Percentiles rank a stretch among this genome's conserved stretches.
Evolutionary conservation across 1,140 invertebrate genomes (phyloP).

Genomic region (Battus philenor): DNA sequence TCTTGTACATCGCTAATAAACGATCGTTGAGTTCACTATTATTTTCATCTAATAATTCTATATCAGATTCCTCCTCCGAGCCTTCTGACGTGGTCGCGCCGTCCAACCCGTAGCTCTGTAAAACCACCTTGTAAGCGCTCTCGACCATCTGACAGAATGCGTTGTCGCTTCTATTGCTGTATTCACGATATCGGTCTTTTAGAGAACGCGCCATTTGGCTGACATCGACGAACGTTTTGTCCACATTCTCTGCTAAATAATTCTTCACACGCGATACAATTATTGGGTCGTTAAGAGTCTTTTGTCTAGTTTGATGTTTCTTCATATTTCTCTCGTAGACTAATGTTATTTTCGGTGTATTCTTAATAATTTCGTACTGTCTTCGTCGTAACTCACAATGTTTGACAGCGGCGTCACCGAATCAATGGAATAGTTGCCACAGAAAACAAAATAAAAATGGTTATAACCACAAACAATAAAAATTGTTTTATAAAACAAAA

Average conservation of each 20-base stretch:
- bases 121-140: constrained; percentile 75
- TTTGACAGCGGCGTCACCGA: constrained; percentile 64
- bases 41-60: constrained; percentile 74
- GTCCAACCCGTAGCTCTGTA: constrained; percentile 77
- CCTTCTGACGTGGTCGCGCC: constrained; percentile 75
- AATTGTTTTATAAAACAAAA: neutral
- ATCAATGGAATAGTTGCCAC: constrained; percentile 46
- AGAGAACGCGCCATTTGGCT: constrained; percentile 84
- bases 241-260: constrained; percentile 83
- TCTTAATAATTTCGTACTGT: constrained; percentile 15
- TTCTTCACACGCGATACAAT: constrained; percentile 75
- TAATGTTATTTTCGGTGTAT: constrained; percentile 13
- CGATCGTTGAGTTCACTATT: constrained; percentile 68
- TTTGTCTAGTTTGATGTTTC: constrained; percentile 64
- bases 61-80: constrained; percentile 77
- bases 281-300: constrained; percentile 61
- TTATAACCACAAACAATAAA: neutral
- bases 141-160: constrained; percentile 82
- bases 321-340: constrained; percentile 44
- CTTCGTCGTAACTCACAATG: constrained; percentile 35
- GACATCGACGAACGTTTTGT: constrained; percentile 83
- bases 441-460: constrained; percentile 2
- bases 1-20: constrained; percentile 69
- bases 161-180: constrained; percentile 80
- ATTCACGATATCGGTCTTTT: constrained; percentile 83